Evolutionary conservation across 2,888 invertebrate species (phyloP), one percentile per base, ranked within the genome.

Genomic region (Ellobium chinense): DNA sequence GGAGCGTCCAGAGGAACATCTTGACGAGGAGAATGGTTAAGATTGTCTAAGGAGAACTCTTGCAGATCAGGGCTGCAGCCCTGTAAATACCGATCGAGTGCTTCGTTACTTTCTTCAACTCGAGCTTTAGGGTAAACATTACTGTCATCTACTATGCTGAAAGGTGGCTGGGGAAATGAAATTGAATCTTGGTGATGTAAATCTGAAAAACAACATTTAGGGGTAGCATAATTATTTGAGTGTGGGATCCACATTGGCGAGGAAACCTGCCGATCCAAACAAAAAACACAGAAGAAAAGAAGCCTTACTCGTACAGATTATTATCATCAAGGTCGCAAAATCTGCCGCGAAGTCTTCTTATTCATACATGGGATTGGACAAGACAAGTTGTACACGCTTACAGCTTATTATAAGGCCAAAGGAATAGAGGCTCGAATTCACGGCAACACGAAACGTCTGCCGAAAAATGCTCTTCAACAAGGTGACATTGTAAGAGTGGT

Each of bases 401-500:
- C 37, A 2, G 31, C 31, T 21, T 9, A 68, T 21, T 68, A 34
- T 36, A 68, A 68, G 21, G 5, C 31, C 4, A 14, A 68, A n/a
- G 68, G 60, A 24, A n/a, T 60, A 24, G 27, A 21, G 27, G 24
- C 60, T 2, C 34, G 68, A 3, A 21, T 68, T 2, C 68, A 68
- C 21, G 31, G 31, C 21, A 68, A 34, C 24, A 14, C 68, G 21
- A 68, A 68, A 21, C 31, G 36, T 2, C 63, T 34, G 21, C 68
- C 68, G 2, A 9, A 74, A 39, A 68, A 29, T 24, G 54, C 63
- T 21, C 63, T 80, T 18, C 63, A n/a, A 14, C 60, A 37, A 37
- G 62, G 58, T 24, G 82, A 80, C 60, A 73, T 46, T 62, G 37
- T 60, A 2, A 24, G 37, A 14, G 75, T 77, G 34, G 76, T 81